These are phyloP conservation scores for Folsomia candida DNA, from an alignment of 2,888 invertebrate genomes.

Conservation along the genomic window DNA sequence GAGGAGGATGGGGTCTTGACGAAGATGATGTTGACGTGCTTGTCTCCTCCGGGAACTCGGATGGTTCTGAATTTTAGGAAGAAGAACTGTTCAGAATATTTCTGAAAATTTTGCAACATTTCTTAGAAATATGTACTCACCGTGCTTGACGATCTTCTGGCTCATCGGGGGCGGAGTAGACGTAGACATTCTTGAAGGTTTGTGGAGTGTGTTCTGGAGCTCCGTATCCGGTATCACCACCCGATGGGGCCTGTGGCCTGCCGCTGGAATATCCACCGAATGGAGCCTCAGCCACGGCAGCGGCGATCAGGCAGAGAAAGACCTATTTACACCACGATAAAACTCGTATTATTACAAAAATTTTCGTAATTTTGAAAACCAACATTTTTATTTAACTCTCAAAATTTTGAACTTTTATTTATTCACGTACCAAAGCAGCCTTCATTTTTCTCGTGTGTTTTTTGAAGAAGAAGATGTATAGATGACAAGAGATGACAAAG, in stretches of 20 bases:
- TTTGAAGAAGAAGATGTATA: too few species aligned
- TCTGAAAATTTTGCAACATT: too few species aligned
- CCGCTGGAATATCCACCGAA: too few species aligned
- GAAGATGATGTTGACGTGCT: constrained; percentile 80
- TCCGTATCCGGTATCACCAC: neutral
- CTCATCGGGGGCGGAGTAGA: constrained; percentile 85
- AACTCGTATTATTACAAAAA: too few species aligned
- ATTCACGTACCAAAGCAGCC: neutral
- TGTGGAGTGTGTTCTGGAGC: neutral
- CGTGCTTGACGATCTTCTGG: constrained; percentile 55
- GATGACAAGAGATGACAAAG: too few species aligned
- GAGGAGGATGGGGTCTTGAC: constrained; percentile 62
- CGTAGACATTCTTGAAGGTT: constrained; percentile 58
- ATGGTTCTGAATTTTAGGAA: too few species aligned
- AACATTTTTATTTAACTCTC: too few species aligned
- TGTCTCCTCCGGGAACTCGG: constrained; percentile 58
- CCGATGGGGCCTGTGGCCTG: too few species aligned
- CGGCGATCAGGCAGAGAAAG: constrained; percentile 27
- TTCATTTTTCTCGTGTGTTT: neutral
- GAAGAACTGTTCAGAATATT: too few species aligned
- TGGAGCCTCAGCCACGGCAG: constrained; percentile 25
- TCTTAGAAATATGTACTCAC: too few species aligned
- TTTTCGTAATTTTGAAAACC: too few species aligned
- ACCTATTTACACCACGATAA: neutral
- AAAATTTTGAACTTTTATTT: too few species aligned